These are phyloP conservation scores for Heliconius himera DNA, from an alignment of 1,140 invertebrate species.

Conservation along the genomic window DNA sequence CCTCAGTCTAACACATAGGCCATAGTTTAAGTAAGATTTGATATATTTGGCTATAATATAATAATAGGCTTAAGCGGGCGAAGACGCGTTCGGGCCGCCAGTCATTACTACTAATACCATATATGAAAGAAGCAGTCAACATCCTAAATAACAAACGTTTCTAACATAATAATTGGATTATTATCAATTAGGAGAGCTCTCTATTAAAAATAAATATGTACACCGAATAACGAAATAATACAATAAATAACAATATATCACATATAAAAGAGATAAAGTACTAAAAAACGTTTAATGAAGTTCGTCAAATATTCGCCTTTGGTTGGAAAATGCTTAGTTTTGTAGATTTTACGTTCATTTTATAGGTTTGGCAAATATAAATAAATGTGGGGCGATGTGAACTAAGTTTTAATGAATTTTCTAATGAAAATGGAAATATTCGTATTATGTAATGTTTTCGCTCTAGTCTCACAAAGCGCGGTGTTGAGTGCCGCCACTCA, in stretches of 20 bases:
- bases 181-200: not conserved
- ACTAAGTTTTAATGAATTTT: not conserved
- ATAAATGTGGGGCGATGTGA: not conserved
- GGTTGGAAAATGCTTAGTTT: not conserved
- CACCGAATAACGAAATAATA: not conserved
- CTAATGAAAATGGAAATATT: constrained; percentile 1
- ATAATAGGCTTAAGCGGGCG: no score
- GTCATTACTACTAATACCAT: not conserved
- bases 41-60: no score
- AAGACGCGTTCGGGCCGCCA: no score
- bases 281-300: not conserved
- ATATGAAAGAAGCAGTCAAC: not conserved
- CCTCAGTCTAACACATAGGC: no score
- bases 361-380: not conserved
- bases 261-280: not conserved
- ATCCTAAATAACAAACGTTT: not conserved
- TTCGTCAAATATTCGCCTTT: not conserved
- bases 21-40: no score
- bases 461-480: no score
- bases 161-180: not conserved
- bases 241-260: not conserved
- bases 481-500: no score
- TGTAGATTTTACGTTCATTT: not conserved
- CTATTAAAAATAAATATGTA: not conserved
- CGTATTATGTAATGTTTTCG: not conserved